Base-by-base conservation (phyloP, 2,797 vertebrate species). In the Glossophaga mutica region DNA sequence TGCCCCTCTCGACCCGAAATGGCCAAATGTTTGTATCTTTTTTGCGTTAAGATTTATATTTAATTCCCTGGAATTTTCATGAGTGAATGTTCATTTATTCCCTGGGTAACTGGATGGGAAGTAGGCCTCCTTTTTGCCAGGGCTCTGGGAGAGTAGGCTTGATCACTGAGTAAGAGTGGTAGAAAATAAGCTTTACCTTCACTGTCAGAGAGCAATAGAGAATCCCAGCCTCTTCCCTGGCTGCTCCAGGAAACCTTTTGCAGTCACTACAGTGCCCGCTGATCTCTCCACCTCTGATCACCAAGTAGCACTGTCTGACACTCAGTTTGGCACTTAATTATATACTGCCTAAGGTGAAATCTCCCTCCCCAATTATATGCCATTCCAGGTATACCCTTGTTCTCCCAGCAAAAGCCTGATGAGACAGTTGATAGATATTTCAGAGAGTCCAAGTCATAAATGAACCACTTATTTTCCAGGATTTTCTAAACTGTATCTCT, bases 271-370 rank as follows among this genome's bases (percentile, higher is more conserved):
- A 67, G 91, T 29, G 55, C 48, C 86, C 77, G 85, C 37, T 92
- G 44, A 65, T 89, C 48, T 85, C 52, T 65, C 82, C 52, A 44
- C 82, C 65, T 97, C 74, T 91, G 91, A 91, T 96, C 94, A 37
- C 93, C 57, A 2, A 10, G 87, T 65, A 87, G 68, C 19, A 52
- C 48, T 9, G 79, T 57, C 95, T 87, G 78, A 70, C 89, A 87
- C 84, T 96, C 87, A 91, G 71, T 91, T 96, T 93, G 87, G 59
- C 94, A 94, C 84, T 90, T 97, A 95, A 87, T 96, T 93, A 81
- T 90, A 95, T 94, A 93, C 39, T 10, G 9, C 90, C 93, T 90
- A 87, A 87, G 71, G 92, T 96, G 94, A 94, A 97, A 91, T 96
- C 81, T 97, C 81, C 81, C 77, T 96, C 29, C 67, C 71, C 96